Evolutionary conservation across 2,888 invertebrate species (phyloP).

Genomic region (Acanthococcus lagerstroemiae): DNA sequence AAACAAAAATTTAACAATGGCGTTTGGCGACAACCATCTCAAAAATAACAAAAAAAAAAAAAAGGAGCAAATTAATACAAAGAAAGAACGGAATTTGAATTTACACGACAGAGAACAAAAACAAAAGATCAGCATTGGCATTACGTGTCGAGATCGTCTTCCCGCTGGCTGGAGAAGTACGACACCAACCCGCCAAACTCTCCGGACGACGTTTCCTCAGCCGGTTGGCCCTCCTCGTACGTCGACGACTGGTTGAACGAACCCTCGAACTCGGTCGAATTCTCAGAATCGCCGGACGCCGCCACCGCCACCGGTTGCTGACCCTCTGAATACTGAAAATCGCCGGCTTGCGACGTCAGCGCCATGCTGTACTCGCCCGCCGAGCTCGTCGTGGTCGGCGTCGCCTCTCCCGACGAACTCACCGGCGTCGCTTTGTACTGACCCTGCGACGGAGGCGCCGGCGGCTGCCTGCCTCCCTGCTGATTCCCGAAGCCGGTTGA

Average conservation of each 20-base stretch:
- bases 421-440: too few relatives aligned
- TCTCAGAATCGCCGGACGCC: neutral
- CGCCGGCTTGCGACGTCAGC: constrained; percentile 36
- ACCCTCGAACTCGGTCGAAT: neutral
- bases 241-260: neutral
- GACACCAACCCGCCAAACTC: constrained; percentile 85
- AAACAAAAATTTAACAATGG: too few relatives aligned
- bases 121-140: neutral
- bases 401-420: constrained; percentile 38
- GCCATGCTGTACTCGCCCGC: constrained; percentile 27
- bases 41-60: neutral
- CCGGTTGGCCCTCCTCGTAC: constrained; percentile 17
- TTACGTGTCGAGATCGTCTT: constrained; percentile 75
- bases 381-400: constrained; percentile 35
- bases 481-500: constrained; percentile 33
- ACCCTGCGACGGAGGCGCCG: constrained; percentile 36
- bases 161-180: constrained; percentile 81
- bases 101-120: neutral
- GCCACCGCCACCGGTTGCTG: neutral
- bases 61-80: neutral
- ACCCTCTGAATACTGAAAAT: neutral
- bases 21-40: too few relatives aligned
- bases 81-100: neutral
- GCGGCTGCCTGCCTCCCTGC: neutral
- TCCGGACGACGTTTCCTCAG: constrained; percentile 50